Conservation (phyloP, 1,140 invertebrate genomes). For the Drosophila prosaltans region DNA sequence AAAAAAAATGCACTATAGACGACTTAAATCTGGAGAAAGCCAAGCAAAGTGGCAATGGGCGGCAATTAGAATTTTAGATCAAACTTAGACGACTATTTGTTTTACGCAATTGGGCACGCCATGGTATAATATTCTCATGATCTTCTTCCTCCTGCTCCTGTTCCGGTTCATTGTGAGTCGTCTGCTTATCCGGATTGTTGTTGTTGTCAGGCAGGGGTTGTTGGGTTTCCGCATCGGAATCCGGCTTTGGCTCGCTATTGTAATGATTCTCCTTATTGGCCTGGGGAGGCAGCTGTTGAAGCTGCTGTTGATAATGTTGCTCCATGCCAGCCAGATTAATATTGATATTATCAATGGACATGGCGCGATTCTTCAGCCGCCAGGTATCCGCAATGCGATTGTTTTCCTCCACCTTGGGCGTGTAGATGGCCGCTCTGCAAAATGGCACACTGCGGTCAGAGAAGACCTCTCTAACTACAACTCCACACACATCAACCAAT, state of each 20-base stretch:
- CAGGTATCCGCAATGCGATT: conserved; percentile 84
- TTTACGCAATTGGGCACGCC: conserved; percentile 93
- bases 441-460: conserved; percentile 51
- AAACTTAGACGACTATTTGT: conserved; percentile 88
- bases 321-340: conserved; percentile 82
- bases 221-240: conserved; percentile 16
- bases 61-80: conserved; percentile 34
- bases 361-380: conserved; percentile 85
- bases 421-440: conserved; percentile 86
- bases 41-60: background rate
- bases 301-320: conserved; percentile 79
- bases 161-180: conserved; percentile 17
- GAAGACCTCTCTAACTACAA: conserved; percentile 34
- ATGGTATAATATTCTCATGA: conserved; percentile 91
- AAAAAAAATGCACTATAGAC: conserved; percentile 63
- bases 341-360: conserved; percentile 86
- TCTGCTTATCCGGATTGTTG: conserved; percentile 5
- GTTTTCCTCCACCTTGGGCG: conserved; percentile 87
- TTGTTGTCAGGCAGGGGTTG: conserved; percentile 6
- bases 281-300: conserved; percentile 35
- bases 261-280: conserved; percentile 82
- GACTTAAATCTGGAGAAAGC: conserved; percentile 14
- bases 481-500: conserved; percentile 21
- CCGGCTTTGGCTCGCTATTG: conserved; percentile 52
- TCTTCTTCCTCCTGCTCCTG: conserved; percentile 82